Base-by-base conservation (phyloP, 2,888 invertebrate species). In the Chrysolina oricalcia region DNA sequence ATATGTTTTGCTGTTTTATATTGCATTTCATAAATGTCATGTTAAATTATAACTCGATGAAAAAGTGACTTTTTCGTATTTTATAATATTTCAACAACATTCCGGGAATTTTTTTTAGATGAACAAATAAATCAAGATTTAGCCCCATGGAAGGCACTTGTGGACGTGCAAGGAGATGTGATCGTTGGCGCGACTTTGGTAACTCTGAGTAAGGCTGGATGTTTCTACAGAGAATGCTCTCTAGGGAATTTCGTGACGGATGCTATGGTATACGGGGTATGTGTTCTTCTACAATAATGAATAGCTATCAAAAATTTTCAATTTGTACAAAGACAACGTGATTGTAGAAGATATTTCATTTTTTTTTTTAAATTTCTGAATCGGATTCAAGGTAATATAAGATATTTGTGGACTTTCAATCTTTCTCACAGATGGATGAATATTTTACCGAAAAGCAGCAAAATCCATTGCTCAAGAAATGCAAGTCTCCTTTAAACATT, bases 221-320 rank as follows among this genome's bases (percentile, higher is more conserved):
- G 91, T 0, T 88, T 79, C 50, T 70, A 88, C 13, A 84, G 83
- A 0, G 96, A 96, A 87, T 96, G 96, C 83, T 94, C 93, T 83
- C 87, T 96, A 64, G 96, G 95, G 40, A 93, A 92, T 85, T 91
- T 94, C 35, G 90, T 94, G 68, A 91, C 94, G 43, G 95, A 96
- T 79, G 92, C 95, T 0, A 92, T 93, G 89, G 89, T 95, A 77
- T 89, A 93, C 83, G 85, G 90, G 73, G 94, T 94, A 87, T 88
- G 91, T 81, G 21, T 21, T 19, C 35, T 35, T 8, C 35, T 35
- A 35, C 35, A 35, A 35, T 27, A 27, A 27, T 3, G 5, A 27
- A 27, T 2, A 5, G 5, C 2, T 27, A n/a, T n/a, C n/a, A n/a
- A n/a, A n/a, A n/a, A 46, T 46, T 46, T 46, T 13, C 15, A 46